Conservation (phyloP, 2,113 vertebrate genomes). For the Pseudopodoces humilis region DNA sequence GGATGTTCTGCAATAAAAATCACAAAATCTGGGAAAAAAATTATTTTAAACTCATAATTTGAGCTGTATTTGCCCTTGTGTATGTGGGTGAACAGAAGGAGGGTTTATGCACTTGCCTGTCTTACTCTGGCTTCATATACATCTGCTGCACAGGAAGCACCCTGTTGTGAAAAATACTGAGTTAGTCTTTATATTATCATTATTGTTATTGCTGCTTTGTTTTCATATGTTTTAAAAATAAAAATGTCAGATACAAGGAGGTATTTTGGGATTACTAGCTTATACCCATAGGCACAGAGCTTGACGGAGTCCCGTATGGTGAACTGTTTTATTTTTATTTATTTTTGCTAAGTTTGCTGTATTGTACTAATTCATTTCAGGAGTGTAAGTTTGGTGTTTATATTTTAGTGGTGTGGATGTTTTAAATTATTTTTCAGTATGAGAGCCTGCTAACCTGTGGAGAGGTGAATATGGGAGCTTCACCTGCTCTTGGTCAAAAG, state of each 20-base stretch:
- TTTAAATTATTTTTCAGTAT: background rate
- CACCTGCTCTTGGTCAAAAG: background rate
- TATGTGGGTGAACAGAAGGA: background rate
- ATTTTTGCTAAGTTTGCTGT: background rate
- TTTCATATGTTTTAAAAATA: background rate
- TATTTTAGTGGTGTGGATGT: background rate
- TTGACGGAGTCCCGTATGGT: constrained; percentile 5
- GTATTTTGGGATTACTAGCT: background rate
- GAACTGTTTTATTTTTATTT: background rate
- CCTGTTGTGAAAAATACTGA: background rate
- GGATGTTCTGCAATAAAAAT: background rate
- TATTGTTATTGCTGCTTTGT: background rate
- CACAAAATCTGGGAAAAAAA: background rate
- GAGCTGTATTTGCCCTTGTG: background rate
- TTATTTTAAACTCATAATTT: background rate
- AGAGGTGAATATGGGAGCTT: background rate
- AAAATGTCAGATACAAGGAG: background rate
- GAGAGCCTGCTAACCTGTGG: background rate
- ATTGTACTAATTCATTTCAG: background rate
- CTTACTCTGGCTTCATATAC: background rate
- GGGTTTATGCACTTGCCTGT: background rate
- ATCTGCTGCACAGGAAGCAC: background rate
- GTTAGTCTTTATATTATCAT: background rate
- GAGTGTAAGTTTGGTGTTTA: background rate
- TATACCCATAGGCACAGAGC: background rate